Percentiles rank a stretch among this genome's conserved stretches.
phyloP scores from a whole-genome alignment of 2,113 vertebrate genomes.

The Hypanus sabinus region DNA sequence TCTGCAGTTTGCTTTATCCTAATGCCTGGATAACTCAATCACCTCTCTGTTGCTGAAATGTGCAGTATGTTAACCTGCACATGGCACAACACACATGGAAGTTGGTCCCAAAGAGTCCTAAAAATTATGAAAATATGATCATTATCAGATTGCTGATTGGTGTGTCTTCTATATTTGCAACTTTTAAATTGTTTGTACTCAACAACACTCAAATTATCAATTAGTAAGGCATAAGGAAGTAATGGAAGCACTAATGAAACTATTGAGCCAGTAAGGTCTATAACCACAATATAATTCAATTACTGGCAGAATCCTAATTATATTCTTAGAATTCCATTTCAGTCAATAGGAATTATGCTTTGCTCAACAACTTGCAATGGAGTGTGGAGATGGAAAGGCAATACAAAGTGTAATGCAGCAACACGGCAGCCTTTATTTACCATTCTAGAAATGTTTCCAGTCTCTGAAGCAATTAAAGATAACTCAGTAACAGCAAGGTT shows the following conservation, averaged over 20 bases:
- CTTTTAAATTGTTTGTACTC: not conserved
- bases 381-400: not conserved
- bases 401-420: not conserved
- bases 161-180: too few species aligned
- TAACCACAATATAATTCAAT: not conserved
- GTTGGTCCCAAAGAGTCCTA: not conserved
- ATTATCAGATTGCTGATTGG: not conserved
- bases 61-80: not conserved
- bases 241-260: not conserved
- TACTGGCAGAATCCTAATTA: slow-evolving; percentile 16
- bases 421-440: not conserved
- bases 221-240: not conserved
- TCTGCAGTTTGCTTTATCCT: not conserved
- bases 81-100: not conserved
- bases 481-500: not conserved
- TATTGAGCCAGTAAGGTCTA: not conserved
- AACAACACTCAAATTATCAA: not conserved
- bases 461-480: slow-evolving; percentile 17
- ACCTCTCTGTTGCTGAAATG: not conserved
- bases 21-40: not conserved
- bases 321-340: not conserved
- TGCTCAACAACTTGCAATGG: not conserved
- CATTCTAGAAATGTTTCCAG: not conserved
- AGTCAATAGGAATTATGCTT: not conserved
- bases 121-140: not conserved